Conservation (phyloP, 2,797 vertebrate genomes). For the Sebastes paucispinis region DNA sequence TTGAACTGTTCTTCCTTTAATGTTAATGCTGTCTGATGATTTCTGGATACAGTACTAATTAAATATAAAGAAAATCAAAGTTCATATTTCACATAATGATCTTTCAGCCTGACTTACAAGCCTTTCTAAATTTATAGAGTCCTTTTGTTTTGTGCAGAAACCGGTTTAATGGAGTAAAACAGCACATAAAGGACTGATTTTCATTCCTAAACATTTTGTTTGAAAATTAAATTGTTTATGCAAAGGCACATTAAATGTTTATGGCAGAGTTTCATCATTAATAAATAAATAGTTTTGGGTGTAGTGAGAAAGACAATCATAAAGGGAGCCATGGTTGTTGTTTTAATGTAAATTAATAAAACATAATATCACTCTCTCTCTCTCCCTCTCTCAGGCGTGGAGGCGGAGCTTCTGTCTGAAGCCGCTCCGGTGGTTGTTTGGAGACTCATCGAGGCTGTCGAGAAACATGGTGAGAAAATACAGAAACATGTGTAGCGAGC, state of each 20-base stretch:
- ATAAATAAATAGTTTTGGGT: background rate
- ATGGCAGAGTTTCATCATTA: background rate
- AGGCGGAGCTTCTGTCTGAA: slow-evolving; percentile 74
- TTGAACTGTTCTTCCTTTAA: background rate
- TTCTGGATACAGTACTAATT: background rate
- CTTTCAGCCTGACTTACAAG: background rate
- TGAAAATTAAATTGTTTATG: background rate
- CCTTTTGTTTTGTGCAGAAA: background rate
- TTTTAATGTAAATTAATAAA: slow-evolving; percentile 15
- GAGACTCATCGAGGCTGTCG: slow-evolving; percentile 80
- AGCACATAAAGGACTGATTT: background rate
- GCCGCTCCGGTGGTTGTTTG: slow-evolving; percentile 73
- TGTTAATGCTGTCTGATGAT: background rate
- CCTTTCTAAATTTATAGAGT: background rate
- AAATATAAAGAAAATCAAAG: background rate
- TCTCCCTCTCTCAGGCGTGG: slow-evolving; percentile 67
- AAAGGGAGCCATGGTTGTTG: background rate
- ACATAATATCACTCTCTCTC: slow-evolving; percentile 13
- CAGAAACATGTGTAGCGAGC: background rate
- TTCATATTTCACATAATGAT: background rate
- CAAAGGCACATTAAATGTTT: background rate
- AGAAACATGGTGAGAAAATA: slow-evolving; percentile 77
- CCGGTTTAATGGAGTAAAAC: background rate
- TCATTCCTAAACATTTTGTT: background rate
- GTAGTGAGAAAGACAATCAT: background rate